Percentiles rank a stretch among this genome's conserved stretches.
phyloP scores from a whole-genome alignment of 2,888 invertebrate genomes.

The Marronus borbonicus region DNA sequence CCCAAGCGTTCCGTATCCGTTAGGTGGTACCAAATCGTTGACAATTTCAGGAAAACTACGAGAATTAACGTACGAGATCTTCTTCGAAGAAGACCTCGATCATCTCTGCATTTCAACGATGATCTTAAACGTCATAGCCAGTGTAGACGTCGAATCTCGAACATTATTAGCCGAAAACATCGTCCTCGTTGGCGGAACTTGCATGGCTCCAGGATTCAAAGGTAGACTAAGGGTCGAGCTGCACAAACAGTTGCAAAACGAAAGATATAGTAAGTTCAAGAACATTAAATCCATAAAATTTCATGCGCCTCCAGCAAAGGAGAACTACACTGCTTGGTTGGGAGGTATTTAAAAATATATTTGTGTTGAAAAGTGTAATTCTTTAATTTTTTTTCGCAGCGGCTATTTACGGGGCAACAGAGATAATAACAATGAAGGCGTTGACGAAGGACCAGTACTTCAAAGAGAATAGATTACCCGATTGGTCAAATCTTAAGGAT shows the following conservation, averaged over 20 bases:
- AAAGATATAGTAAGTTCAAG: slow-evolving; percentile 77
- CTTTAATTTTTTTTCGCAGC: slow-evolving; percentile 68
- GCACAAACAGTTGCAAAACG: slow-evolving; percentile 75
- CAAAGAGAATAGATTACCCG: slow-evolving; percentile 80
- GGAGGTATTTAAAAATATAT: slow-evolving; percentile 75
- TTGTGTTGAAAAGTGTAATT: slow-evolving; percentile 20
- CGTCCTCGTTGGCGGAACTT: slow-evolving; percentile 89
- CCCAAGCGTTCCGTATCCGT: slow-evolving; percentile 79
- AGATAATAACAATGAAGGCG: slow-evolving; percentile 80
- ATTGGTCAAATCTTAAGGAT: slow-evolving; percentile 84
- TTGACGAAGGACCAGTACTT: slow-evolving; percentile 84
- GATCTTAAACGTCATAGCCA: slow-evolving; percentile 85
- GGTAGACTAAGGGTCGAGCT: slow-evolving; percentile 87
- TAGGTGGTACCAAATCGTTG: slow-evolving; percentile 77
- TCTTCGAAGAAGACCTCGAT: slow-evolving; percentile 90
- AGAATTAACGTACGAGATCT: slow-evolving; percentile 86
- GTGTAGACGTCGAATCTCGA: slow-evolving; percentile 89
- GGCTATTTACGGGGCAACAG: slow-evolving; percentile 84
- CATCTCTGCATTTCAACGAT: slow-evolving; percentile 87
- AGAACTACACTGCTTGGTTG: slow-evolving; percentile 90
- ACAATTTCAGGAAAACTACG: slow-evolving; percentile 80
- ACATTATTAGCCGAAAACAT: slow-evolving; percentile 86
- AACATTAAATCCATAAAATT: slow-evolving; percentile 80
- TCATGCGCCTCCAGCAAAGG: slow-evolving; percentile 84
- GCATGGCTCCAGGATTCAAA: slow-evolving; percentile 87